Evolutionary conservation across 1,140 invertebrate genomes (phyloP), one percentile per base, ranked within the genome.

Genomic region (Drosophila neocordata): DNA sequence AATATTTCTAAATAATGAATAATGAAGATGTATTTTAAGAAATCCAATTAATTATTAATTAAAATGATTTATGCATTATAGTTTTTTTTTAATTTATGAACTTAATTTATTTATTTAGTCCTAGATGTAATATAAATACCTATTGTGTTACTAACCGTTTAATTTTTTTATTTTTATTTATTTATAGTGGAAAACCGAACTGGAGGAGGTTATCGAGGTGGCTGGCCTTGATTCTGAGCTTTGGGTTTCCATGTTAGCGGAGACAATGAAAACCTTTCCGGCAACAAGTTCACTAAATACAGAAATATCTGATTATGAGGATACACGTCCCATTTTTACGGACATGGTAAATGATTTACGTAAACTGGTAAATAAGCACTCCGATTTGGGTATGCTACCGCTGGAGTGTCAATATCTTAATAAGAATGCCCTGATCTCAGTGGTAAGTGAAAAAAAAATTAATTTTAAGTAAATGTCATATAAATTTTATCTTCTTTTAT

Each of bases 341-440:
- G 97, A 98, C 89, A 94, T 99, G 91, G 95, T 98, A 1, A 95
- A 95, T 67, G 98, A 99, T 91, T 92, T 99, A 0, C 94, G 95
- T 65, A 96, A 97, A 93, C 92, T 97, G 65, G 93, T 97, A n/a
- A 95, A 95, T 69, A 97, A 97, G 91, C 96, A 97, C 91, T 95
- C 95, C 78, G 97, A 98, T 90, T 93, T 96, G 35, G 95, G 95
- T 72, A 96, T 99, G 94, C 93, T 99, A 80, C 98, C 98, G 2
- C 93, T 99, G 82, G 98, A 99, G 93, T 99, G 98, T 93, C 96
- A 98, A 91, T 99, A 98, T 93, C 94, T 99, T 48, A 99, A 99
- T 92, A 98, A 98, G 93, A 96, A 95, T 92, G 97, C 98, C 37
- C 93, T 99, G 77, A 94, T 95, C 41, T 97, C 97, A 77, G 95